phyloP scores from a whole-genome alignment of 2,113 vertebrate genomes.

The Bufo gargarizans region DNA sequence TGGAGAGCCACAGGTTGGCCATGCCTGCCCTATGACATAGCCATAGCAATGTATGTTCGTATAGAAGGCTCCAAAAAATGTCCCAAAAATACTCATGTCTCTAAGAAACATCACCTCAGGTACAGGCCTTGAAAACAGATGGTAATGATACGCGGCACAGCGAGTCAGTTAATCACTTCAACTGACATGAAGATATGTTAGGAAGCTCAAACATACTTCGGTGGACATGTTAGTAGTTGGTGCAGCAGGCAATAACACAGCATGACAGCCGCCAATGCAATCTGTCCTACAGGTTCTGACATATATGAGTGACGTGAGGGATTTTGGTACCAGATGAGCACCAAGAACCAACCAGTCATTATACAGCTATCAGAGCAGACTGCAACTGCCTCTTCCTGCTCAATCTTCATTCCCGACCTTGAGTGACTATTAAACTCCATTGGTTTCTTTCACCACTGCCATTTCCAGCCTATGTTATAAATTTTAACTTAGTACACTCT shows the following conservation, averaged over 20 bases:
- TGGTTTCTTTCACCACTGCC: neutral
- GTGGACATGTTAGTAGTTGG: constrained; percentile 37
- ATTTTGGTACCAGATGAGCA: neutral
- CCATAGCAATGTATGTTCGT: neutral
- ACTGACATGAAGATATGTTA: constrained; percentile 47
- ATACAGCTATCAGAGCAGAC: neutral
- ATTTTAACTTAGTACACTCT: neutral
- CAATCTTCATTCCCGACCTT: neutral
- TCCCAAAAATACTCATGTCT: neutral
- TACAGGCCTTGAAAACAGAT: constrained; percentile 7
- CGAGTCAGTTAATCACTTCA: constrained; percentile 33
- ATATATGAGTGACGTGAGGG: neutral
- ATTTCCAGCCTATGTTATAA: neutral
- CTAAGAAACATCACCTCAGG: neutral
- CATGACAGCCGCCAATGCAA: constrained; percentile 40
- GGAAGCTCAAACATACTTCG: constrained; percentile 34
- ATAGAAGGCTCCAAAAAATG: neutral
- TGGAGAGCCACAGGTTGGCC: too few relatives aligned
- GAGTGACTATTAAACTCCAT: neutral
- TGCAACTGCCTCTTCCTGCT: neutral
- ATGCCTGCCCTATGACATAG: too few relatives aligned
- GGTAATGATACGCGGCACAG: neutral
- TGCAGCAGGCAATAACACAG: constrained; percentile 33
- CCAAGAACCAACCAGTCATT: neutral
- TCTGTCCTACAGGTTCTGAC: constrained; percentile 35